Base-by-base conservation (phyloP, 1,140 invertebrate genomes). In the Stegodyphus mimosarum region DNA sequence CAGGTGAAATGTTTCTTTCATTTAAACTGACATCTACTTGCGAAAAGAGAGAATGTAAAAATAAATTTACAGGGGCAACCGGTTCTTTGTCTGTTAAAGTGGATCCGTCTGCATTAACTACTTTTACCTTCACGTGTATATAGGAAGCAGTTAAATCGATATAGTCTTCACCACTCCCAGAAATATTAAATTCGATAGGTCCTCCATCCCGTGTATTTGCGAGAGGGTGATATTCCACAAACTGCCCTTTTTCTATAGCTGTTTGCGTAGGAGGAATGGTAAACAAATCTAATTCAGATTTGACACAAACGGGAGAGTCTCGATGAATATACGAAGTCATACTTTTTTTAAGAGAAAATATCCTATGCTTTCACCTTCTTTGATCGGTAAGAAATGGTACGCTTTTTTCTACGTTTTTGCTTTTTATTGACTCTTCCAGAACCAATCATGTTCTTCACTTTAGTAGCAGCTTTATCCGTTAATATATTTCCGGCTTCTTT, bases 281-380 rank as follows among this genome's bases (percentile, higher is more conserved):
- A 67, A 67, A 67, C n/a, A 67, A 67, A 18, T 67, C 64, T 15
- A 67, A 5, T 18, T 67, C 2, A 13, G 64, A 67, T 67, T 67
- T 67, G 7, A 67, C 64, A 67, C 64, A 67, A 2, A 17, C 11
- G 7, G 64, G 64, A 7, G 64, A 67, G 17, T 67, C 64, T n/a
- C 5, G 64, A 67, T 67, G 64, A 67, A 67, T 67, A n/a, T 15
- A n/a, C 9, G 64, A 67, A 17, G 17, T 15, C 64, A 67, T 67
- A 60, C 3, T 33, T 33, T 33, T n/a, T 67, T 67, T 67, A 67
- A 67, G 11, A 13, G 17, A 67, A 67, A 67, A 67, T 67, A 6
- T 67, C 64, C 7, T 67, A 6, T 71, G 69, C 69, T 71, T 49
- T 71, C 48, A 71, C 69, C n/a, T 50, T 71, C 69, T 71, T 71